Percentiles rank a stretch among this genome's conserved stretches.
These are phyloP conservation scores for Enteromius viviparus DNA, from an alignment of 2,797 vertebrate species.

Conservation along the genomic window DNA sequence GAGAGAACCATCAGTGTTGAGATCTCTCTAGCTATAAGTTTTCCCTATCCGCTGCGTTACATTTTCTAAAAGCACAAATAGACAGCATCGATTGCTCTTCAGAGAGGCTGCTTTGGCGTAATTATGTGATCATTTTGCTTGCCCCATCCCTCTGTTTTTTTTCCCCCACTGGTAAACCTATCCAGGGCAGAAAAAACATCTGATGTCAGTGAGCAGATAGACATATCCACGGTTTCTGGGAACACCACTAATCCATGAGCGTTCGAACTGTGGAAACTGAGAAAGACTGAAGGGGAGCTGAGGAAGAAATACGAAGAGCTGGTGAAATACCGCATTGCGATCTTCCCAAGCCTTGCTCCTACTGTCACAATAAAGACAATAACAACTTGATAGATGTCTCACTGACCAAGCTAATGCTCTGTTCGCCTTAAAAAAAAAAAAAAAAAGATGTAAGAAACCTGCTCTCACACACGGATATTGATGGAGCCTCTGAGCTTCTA, in stretches of 20 bases:
- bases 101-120: constrained; percentile 35
- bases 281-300: constrained; percentile 49
- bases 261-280: constrained; percentile 44
- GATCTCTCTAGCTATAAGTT: constrained; percentile 18
- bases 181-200: constrained; percentile 15
- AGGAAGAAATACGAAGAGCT: constrained; percentile 43
- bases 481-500: not conserved
- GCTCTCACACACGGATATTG: constrained; percentile 53
- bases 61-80: constrained; percentile 22
- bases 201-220: constrained; percentile 37
- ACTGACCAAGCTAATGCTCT: constrained; percentile 3
- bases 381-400: constrained; percentile 46
- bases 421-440: too few species aligned
- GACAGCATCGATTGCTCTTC: constrained; percentile 36
- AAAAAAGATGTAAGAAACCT: constrained; percentile 21
- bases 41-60: constrained; percentile 11
- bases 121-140: constrained; percentile 45
- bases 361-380: constrained; percentile 40
- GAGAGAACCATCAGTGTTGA: not conserved
- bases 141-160: not conserved
- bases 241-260: constrained; percentile 44
- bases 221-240: constrained; percentile 48
- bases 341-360: constrained; percentile 18
- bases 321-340: constrained; percentile 38
- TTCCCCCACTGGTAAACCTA: not conserved